phyloP scores from a whole-genome alignment of 2,888 invertebrate species.

The Idaea biselata region DNA sequence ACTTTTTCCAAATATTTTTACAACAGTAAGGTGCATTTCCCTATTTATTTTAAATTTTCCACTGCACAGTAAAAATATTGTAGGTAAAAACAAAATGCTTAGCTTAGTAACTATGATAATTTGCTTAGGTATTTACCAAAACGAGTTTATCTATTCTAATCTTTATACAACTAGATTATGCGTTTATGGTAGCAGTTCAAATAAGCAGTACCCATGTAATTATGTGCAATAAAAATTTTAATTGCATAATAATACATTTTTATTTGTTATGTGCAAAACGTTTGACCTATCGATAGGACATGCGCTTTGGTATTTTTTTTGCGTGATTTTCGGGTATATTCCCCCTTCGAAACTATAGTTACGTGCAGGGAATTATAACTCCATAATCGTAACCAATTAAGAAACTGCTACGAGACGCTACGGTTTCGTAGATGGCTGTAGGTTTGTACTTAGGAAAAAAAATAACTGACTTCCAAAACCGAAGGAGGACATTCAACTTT shows the following conservation, averaged over 20 bases:
- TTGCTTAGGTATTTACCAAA: background rate
- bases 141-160: background rate
- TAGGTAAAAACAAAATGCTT: background rate
- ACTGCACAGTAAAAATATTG: background rate
- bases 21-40: too few species aligned
- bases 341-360: background rate
- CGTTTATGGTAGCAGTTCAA: conserved; percentile 1
- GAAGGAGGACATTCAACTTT: too few species aligned
- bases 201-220: background rate
- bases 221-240: background rate
- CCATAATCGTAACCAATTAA: background rate
- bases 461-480: too few species aligned
- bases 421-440: too few species aligned
- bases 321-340: background rate
- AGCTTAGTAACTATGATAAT: background rate
- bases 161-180: background rate
- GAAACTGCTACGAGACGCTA: too few species aligned
- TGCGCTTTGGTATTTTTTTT: background rate
- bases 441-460: too few species aligned
- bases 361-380: background rate
- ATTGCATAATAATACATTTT: background rate
- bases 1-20: too few species aligned
- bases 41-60: background rate
- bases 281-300: background rate
- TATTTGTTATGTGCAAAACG: background rate